Base-by-base conservation (phyloP, 2,113 vertebrate genomes). In the Steatornis caripensis region DNA sequence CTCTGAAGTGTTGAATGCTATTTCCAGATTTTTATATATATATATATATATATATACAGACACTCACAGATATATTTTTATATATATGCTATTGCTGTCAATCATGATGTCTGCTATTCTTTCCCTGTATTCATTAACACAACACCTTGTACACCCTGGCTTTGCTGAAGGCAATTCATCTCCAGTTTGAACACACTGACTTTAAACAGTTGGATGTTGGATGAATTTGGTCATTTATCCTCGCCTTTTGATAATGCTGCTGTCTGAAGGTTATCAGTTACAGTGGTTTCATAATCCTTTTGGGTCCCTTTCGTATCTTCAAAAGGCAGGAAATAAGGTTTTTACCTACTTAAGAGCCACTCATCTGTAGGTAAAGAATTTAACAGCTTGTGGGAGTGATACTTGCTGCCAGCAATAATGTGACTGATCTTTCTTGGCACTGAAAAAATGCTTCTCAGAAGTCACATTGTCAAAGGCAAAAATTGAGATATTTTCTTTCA, bases 281-380 rank as follows among this genome's bases (percentile, higher is more conserved):
- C 48, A 65, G 78, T 1, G 8, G 87, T 84, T 96, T 89, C 75
- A 83, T 77, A 95, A 91, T 54, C 84, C 57, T 87, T 86, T 82
- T 69, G 54, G 55, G 70, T 90, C 83, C 20, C 43, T 70, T 74
- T 93, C 64, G 18, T 78, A 60, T 84, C 83, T 89, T 95, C 83
- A 84, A 90, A 90, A 92, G 91, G 80, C 86, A 95, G 87, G 87
- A 94, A 94, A 93, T 39, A 69, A 45, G 46, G 3, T 22, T 39
- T 39, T 57, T 61, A 46, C 45, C 65, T 69, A 24, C 71, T 88
- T 74, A 83, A 91, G 81, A 93, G 75, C 93, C 86, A 66, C 93
- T 95, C 1, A 0, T 90, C 75, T 95, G 87, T 96, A 96, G 95
- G 95, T 97, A 96, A 89, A 97, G 87, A 89, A 93, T 90, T 95